Evolutionary conservation across 2,113 vertebrate species (phyloP).

Genomic region (Copsychus sechellarum): DNA sequence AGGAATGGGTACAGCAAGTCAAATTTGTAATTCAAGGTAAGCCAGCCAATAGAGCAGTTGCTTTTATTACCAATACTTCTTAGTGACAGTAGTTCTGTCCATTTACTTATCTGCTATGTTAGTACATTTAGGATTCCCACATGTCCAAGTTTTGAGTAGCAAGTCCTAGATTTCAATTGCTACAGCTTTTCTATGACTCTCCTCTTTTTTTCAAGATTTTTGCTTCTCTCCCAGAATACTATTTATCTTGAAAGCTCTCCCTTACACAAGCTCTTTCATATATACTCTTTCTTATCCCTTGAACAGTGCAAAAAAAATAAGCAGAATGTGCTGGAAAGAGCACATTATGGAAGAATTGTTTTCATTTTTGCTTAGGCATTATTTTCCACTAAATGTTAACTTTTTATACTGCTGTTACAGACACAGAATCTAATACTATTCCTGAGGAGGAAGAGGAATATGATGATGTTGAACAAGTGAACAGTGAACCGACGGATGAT

Average conservation of each 20-base stretch:
- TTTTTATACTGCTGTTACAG: constrained; percentile 57
- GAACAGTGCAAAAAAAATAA: background rate
- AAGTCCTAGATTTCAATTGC: background rate
- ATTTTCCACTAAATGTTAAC: background rate
- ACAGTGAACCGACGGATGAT: constrained; percentile 64
- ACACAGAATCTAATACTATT: constrained; percentile 78
- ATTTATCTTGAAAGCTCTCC: background rate
- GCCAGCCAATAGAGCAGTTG: background rate
- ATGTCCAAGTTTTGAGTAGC: background rate
- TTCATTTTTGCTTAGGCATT: background rate
- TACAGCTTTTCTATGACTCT: background rate
- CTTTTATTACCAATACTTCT: background rate
- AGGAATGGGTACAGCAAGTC: constrained; percentile 93
- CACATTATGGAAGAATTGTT: background rate
- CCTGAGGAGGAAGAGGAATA: constrained; percentile 85
- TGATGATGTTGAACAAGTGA: constrained; percentile 80
- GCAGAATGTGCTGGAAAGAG: background rate
- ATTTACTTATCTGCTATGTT: background rate
- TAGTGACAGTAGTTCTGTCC: background rate
- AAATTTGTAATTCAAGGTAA: constrained; percentile 91
- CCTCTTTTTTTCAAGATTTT: background rate
- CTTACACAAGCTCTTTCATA: background rate
- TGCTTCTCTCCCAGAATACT: background rate
- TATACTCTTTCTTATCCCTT: background rate
- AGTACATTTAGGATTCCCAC: background rate